Percentiles rank a stretch among this genome's conserved stretches.
Conservation (phyloP, 2,888 invertebrate species). For the Melieria crassipennis region DNA sequence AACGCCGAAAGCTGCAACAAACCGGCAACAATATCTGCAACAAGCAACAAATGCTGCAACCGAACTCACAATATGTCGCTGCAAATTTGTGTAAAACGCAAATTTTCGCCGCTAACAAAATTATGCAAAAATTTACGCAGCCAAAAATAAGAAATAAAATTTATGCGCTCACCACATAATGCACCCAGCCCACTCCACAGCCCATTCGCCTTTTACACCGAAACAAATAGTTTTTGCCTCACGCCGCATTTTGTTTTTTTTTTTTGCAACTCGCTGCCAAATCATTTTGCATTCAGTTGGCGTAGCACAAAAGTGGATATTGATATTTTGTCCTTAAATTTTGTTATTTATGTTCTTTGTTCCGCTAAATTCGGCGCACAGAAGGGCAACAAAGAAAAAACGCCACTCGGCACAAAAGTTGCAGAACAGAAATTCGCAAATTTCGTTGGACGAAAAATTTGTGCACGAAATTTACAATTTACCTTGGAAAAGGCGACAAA, state of each 20-base stretch:
- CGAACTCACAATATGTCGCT: conserved; percentile 13
- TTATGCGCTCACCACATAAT: conserved; percentile 9
- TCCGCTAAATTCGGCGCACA: conserved; percentile 19
- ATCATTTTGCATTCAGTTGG: conserved; percentile 60
- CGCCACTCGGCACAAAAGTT: too few relatives aligned
- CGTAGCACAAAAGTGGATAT: conserved; percentile 66
- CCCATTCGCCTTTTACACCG: neutral
- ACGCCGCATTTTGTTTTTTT: too few relatives aligned
- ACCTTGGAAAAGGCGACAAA: neutral
- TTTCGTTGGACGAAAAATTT: conserved; percentile 3
- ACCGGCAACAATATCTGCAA: conserved; percentile 15
- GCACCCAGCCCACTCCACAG: neutral
- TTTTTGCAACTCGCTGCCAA: neutral
- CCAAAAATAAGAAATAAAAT: conserved; percentile 29
- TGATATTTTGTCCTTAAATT: conserved; percentile 66
- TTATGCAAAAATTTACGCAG: conserved; percentile 22
- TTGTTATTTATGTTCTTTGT: conserved; percentile 63
- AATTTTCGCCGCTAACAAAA: conserved; percentile 24
- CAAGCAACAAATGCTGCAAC: conserved; percentile 4
- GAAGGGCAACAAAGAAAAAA: too few relatives aligned
- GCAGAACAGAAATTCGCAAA: too few relatives aligned
- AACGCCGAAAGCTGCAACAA: neutral
- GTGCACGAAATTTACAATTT: conserved; percentile 30
- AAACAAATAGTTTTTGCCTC: too few relatives aligned
- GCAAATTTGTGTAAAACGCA: conserved; percentile 23